A percentile compares a stretch with the other conserved stretches of the same genome.
Evolutionary conservation across 2,113 vertebrate species (phyloP).

Genomic region (Hippoglossus stenolepis): DNA sequence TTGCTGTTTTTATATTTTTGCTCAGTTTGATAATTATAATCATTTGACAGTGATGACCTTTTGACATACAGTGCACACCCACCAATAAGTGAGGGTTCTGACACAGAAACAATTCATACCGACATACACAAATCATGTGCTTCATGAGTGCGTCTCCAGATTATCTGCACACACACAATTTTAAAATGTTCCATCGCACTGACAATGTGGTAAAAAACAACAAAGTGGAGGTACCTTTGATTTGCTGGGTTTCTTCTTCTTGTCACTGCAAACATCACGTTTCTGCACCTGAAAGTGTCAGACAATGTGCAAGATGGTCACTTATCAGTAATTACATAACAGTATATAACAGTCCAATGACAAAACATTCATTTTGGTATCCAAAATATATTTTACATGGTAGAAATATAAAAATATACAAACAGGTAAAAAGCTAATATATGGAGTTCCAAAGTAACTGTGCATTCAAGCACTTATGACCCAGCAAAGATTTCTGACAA

Average conservation of each 20-base stretch:
- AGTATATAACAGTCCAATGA: not conserved
- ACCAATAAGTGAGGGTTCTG: conserved; percentile 32
- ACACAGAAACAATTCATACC: conserved; percentile 54
- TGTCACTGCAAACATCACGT: conserved; percentile 86
- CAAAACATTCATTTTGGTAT: not conserved
- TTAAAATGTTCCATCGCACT: not conserved
- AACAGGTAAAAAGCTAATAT: not conserved
- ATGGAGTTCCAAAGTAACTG: too few species aligned
- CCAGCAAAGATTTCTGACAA: too few species aligned
- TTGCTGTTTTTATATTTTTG: too few species aligned
- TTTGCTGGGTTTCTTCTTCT: conserved; percentile 92
- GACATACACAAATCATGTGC: conserved; percentile 61
- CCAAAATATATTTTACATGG: not conserved
- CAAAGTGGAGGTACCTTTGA: conserved; percentile 87
- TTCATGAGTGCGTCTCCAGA: conserved; percentile 65
- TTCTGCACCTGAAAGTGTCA: conserved; percentile 87
- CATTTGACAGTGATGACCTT: not conserved
- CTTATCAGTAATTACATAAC: not conserved
- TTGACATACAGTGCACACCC: conserved; percentile 22
- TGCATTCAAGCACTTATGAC: too few species aligned
- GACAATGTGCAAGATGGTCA: not conserved
- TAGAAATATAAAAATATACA: not conserved
- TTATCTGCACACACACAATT: conserved; percentile 41
- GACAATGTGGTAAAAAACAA: not conserved
- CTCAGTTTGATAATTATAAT: not conserved